Percentiles rank a stretch among this genome's conserved stretches.
Conservation (phyloP, 2,797 vertebrate genomes). For the Arnoldichthys spilopterus region DNA sequence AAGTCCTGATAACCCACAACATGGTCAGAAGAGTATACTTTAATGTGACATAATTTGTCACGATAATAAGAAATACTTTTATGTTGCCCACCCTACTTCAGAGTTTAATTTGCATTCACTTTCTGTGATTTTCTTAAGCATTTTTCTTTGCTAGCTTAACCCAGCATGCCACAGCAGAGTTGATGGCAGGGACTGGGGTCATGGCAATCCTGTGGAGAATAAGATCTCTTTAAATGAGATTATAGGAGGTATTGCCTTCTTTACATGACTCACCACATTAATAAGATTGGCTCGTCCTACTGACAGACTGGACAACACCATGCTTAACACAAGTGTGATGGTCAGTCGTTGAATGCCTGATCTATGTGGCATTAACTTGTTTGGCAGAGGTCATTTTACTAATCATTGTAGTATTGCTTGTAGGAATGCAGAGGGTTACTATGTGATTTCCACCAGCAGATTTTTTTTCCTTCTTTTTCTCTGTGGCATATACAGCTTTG, state of each 20-base stretch:
- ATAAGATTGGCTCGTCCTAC: constrained; percentile 9
- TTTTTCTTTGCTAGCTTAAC: background rate
- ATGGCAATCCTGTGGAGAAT: background rate
- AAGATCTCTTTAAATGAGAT: constrained; percentile 26
- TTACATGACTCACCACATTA: background rate
- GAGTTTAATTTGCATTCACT: background rate
- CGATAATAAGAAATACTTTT: too few species aligned
- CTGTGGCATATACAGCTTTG: background rate
- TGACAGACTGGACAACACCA: constrained; percentile 32
- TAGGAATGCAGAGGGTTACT: constrained; percentile 66
- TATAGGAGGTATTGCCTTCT: background rate
- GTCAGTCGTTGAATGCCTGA: constrained; percentile 71
- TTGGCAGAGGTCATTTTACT: constrained; percentile 74
- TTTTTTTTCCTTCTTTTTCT: constrained; percentile 44
- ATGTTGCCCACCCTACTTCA: too few species aligned
- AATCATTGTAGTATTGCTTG: constrained; percentile 67
- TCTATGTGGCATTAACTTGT: constrained; percentile 67
- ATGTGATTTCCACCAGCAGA: constrained; percentile 66
- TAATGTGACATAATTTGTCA: too few species aligned
- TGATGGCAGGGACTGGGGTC: background rate
- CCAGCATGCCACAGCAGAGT: too few species aligned
- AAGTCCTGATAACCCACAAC: too few species aligned
- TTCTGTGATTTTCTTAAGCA: too few species aligned
- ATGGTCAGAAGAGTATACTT: too few species aligned
- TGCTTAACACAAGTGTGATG: constrained; percentile 64